Evolutionary conservation across 2,888 invertebrate genomes (phyloP).

Genomic region (Catocala nupta): DNA sequence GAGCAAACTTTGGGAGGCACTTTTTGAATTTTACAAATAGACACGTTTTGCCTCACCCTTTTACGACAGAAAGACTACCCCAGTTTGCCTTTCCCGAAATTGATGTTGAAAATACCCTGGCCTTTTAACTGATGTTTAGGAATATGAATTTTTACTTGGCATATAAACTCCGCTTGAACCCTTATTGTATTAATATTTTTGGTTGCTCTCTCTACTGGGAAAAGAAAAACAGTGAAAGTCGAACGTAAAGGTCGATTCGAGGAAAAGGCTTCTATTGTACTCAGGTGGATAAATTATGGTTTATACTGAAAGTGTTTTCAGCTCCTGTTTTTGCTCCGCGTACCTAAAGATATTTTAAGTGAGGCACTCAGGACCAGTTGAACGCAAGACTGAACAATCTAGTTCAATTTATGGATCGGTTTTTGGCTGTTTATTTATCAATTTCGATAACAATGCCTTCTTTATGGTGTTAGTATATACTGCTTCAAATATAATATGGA

Average conservation of each 20-base stretch:
- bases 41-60: slow-evolving; percentile 46
- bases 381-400: too few relatives aligned
- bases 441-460: too few relatives aligned
- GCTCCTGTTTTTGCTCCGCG: neutral
- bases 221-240: slow-evolving; percentile 20
- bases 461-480: too few relatives aligned
- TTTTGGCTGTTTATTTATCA: too few relatives aligned
- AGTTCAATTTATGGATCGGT: too few relatives aligned
- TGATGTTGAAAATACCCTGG: slow-evolving; percentile 29
- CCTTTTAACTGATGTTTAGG: slow-evolving; percentile 14
- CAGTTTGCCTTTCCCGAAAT: slow-evolving; percentile 34
- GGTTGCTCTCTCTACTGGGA: slow-evolving; percentile 4
- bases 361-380: too few relatives aligned
- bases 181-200: slow-evolving; percentile 8
- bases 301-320: slow-evolving; percentile 12
- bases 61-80: slow-evolving; percentile 36
- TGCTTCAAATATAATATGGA: too few relatives aligned
- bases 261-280: slow-evolving; percentile 8
- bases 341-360: too few relatives aligned
- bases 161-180: slow-evolving; percentile 12
- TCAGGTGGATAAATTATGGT: slow-evolving; percentile 10
- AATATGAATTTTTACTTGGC: slow-evolving; percentile 23
- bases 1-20: slow-evolving; percentile 34
- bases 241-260: slow-evolving; percentile 1
- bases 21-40: slow-evolving; percentile 47